Percentiles rank a stretch among this genome's conserved stretches.
Conservation (phyloP, 2,113 vertebrate species). For the Lonchura striata region DNA sequence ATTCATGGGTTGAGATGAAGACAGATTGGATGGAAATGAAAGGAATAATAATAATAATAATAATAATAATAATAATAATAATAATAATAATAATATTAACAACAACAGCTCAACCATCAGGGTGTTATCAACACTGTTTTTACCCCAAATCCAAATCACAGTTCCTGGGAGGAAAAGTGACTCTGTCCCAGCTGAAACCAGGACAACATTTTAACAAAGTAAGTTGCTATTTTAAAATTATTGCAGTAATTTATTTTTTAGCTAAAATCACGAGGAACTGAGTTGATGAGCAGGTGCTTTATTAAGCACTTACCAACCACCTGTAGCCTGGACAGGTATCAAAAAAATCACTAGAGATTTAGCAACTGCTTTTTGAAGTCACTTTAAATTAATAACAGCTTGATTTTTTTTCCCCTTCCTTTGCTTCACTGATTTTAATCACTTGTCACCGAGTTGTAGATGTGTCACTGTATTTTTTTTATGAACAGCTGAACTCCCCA, state of each 20-base stretch:
- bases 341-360: neutral
- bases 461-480: neutral
- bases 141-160: neutral
- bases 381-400: constrained; percentile 7
- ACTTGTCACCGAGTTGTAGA: neutral
- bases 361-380: neutral
- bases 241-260: neutral
- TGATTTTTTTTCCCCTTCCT: neutral
- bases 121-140: neutral
- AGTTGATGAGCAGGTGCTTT: neutral
- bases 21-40: neutral
- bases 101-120: neutral
- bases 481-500: neutral
- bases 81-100: neutral
- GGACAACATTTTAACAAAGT: neutral
- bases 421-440: constrained; percentile 15
- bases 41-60: neutral
- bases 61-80: neutral
- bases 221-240: neutral
- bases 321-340: neutral
- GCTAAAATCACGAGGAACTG: neutral
- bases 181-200: neutral
- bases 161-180: neutral
- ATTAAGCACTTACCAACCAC: neutral
- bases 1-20: neutral